Base-by-base conservation (phyloP, 2,797 vertebrate species). In the Sternotherus odoratus region DNA sequence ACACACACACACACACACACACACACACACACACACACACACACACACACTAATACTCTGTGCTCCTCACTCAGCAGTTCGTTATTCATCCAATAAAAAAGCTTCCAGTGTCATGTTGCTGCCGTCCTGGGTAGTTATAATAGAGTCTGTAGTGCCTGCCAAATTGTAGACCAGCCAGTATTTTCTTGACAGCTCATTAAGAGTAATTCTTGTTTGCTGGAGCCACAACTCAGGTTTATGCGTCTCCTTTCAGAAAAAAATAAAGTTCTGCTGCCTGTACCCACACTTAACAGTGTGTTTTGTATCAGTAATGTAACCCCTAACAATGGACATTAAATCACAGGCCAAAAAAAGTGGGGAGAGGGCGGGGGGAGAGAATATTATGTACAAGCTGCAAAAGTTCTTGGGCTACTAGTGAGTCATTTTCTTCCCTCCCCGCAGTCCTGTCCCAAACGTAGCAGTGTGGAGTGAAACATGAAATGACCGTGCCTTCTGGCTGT, bases 151-250 rank as follows among this genome's bases (percentile, higher is more conserved):
- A 82, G 79, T 46, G 72, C 60, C 60, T 96, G 96, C 96, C 95
- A 96, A 94, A 94, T 83, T 93, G 94, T 94, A 92, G 87, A 94
- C 95, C 89, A 95, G 94, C 95, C 96, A 95, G 86, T 89, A 95
- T 91, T 93, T 92, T 77, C 86, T 90, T 82, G 93, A 86, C 75
- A 88, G 63, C 94, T 92, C 83, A 72, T 92, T 90, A 86, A 89
- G 79, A 95, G 77, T 78, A 83, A 93, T 83, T 90, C 56, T 79
- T 46, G 82, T 82, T 94, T 93, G 86, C 83, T 90, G 86, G 82
- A 91, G 81, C 88, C 86, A 75, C 85, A 69, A 63, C 79, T 78
- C 69, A 90, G 90, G 87, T 56, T 91, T 93, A 93, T 60, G n/a
- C 74, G 91, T 93, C 94, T 96, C 90, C 87, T 92, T 92, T 87